These are phyloP conservation scores for Cochlearius cochlearius DNA, from an alignment of 2,113 vertebrate genomes.

Conservation along the genomic window DNA sequence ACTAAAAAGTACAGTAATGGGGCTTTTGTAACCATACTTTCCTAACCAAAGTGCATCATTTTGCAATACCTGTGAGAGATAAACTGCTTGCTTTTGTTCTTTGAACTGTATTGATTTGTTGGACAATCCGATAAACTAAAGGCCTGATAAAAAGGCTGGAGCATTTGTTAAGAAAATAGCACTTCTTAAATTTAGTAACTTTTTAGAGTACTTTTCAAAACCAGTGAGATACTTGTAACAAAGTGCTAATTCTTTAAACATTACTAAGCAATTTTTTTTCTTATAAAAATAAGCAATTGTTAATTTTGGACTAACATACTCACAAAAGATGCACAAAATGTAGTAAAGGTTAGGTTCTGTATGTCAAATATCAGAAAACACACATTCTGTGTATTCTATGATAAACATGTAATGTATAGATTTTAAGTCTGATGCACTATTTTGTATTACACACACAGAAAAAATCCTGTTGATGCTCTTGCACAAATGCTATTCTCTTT, in stretches of 20 bases:
- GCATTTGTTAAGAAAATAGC: neutral
- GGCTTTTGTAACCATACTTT: neutral
- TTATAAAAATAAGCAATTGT: neutral
- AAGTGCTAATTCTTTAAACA: neutral
- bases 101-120: conserved; percentile 4
- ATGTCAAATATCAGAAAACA: neutral
- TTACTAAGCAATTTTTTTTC: neutral
- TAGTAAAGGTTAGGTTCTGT: neutral
- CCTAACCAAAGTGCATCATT: neutral
- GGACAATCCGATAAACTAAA: neutral
- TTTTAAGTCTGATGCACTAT: neutral
- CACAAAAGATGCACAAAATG: neutral
- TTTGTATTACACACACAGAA: neutral
- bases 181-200: neutral
- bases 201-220: neutral
- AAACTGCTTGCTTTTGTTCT: neutral
- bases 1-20: neutral
- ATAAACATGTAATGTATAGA: neutral
- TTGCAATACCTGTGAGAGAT: neutral
- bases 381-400: neutral
- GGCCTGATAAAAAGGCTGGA: neutral
- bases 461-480: neutral
- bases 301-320: neutral
- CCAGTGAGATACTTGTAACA: neutral
- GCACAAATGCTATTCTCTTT: neutral